These are phyloP conservation scores for Phrynocephalus vlangalii DNA, from an alignment of 2,797 vertebrate species.

Conservation along the genomic window DNA sequence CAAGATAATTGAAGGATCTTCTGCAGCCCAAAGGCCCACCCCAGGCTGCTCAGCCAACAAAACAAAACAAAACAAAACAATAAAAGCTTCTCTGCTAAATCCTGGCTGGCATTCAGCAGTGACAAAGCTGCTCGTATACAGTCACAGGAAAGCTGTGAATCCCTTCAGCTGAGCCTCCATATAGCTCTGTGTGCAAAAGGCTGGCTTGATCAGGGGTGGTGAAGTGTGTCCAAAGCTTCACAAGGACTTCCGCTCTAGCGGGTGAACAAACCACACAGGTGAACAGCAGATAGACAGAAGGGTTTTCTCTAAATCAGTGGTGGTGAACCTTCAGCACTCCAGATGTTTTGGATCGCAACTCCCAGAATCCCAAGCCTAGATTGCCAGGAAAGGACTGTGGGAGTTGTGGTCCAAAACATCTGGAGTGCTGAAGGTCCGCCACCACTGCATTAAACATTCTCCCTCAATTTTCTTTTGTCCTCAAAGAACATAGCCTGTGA, in stretches of 20 bases:
- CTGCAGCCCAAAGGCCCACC: background rate
- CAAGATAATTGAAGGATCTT: constrained; percentile 22
- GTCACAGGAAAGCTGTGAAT: background rate
- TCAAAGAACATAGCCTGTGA: background rate
- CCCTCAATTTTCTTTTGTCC: background rate
- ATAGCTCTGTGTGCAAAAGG: background rate
- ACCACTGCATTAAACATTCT: too few relatives aligned
- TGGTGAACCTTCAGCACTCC: too few relatives aligned
- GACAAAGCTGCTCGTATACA: background rate
- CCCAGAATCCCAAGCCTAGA: too few relatives aligned
- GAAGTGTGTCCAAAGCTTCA: background rate
- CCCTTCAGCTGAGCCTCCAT: background rate
- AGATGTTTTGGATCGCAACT: too few relatives aligned
- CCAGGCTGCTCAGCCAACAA: background rate
- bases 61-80: background rate
- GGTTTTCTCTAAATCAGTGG: too few relatives aligned
- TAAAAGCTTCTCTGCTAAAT: background rate
- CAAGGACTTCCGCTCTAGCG: background rate
- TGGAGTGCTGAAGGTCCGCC: too few relatives aligned
- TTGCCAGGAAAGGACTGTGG: too few relatives aligned
- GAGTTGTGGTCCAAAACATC: too few relatives aligned
- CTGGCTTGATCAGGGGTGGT: background rate
- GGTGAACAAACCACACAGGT: background rate
- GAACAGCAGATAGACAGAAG: background rate
- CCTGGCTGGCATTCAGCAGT: background rate